Conservation (phyloP, 2,113 vertebrate genomes). For the Lontra canadensis region DNA sequence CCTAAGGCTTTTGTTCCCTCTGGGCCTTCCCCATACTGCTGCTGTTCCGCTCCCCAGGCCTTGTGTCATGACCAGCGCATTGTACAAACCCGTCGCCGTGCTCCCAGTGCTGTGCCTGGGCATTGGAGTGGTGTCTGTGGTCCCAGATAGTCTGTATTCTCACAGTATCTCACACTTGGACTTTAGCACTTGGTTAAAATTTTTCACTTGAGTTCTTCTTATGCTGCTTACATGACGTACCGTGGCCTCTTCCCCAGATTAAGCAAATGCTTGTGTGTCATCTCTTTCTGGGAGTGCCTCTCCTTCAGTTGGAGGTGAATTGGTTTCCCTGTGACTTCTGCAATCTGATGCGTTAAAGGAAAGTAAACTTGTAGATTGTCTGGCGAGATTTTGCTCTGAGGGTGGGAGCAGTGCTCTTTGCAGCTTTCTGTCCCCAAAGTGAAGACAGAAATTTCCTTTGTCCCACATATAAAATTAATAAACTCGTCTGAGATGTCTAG, state of each 20-base stretch:
- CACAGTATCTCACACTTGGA: rapidly evolving
- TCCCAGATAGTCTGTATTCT: too few relatives aligned
- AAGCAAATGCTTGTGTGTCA: background rate
- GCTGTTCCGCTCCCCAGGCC: rapidly evolving
- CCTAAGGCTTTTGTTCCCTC: background rate
- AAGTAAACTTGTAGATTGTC: background rate
- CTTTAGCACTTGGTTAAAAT: background rate
- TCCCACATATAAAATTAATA: background rate
- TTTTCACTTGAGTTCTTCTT: too few relatives aligned
- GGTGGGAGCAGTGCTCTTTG: background rate
- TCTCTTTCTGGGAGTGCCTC: background rate
- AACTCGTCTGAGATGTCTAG: background rate
- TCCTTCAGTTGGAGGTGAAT: background rate
- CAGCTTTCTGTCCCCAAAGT: background rate
- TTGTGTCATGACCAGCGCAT: rapidly evolving
- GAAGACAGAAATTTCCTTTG: background rate
- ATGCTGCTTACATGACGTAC: background rate
- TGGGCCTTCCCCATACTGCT: background rate
- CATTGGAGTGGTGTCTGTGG: background rate
- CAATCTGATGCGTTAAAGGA: background rate
- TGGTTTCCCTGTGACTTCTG: background rate
- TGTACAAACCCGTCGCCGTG: background rate
- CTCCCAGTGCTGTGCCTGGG: background rate
- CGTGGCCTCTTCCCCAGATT: background rate
- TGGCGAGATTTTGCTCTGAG: background rate